Percentiles rank a stretch among this genome's conserved stretches.
phyloP scores from a whole-genome alignment of 2,888 invertebrate species.

The Deilephila elpenor region DNA sequence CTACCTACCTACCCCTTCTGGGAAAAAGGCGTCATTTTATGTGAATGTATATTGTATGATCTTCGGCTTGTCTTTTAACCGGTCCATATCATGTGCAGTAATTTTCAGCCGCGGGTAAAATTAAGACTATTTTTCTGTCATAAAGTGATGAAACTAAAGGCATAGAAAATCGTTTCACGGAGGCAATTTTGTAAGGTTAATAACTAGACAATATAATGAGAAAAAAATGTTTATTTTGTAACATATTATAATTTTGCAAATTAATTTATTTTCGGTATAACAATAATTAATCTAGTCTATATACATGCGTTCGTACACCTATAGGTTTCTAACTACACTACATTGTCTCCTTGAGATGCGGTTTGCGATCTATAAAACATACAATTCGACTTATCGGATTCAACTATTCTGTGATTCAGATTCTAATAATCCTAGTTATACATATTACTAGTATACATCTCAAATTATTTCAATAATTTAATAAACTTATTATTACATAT shows the following conservation, averaged over 20 bases:
- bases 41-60: too few relatives aligned
- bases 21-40: too few relatives aligned
- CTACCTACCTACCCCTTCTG: too few relatives aligned
- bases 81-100: too few relatives aligned
- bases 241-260: constrained; percentile 29
- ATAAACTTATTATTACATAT: background rate
- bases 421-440: background rate
- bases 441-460: background rate
- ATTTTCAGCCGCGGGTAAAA: too few relatives aligned
- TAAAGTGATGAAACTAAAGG: too few relatives aligned
- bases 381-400: background rate
- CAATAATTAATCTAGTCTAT: constrained; percentile 24
- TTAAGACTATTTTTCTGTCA: too few relatives aligned
- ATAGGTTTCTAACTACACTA: constrained; percentile 4
- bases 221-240: constrained; percentile 27
- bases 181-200: background rate
- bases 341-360: constrained; percentile 1
- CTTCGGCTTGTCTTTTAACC: too few relatives aligned
- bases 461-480: constrained; percentile 2
- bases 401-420: background rate
- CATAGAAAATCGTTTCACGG: too few relatives aligned
- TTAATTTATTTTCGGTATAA: constrained; percentile 16
- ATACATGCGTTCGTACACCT: constrained; percentile 3
- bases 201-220: background rate
- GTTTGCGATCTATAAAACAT: background rate